Conservation (phyloP, 2,888 invertebrate genomes). For the Zonitis immaculata region DNA sequence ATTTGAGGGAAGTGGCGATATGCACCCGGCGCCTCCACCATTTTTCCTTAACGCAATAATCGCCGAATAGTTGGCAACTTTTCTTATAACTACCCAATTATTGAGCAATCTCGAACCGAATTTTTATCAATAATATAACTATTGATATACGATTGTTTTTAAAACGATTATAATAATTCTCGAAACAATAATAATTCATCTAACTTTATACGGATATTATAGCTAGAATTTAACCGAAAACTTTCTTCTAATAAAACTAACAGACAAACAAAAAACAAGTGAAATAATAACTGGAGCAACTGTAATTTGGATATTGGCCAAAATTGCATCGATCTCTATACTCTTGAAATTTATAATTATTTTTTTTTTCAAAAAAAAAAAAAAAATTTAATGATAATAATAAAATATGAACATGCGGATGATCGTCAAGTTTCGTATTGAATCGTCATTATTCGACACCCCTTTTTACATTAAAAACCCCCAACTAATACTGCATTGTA, state of each 20-base stretch:
- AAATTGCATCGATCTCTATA: constrained; percentile 1
- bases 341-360: too few relatives aligned
- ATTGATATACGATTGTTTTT: too few relatives aligned
- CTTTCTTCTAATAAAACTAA: too few relatives aligned
- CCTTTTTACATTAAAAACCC: constrained; percentile 31
- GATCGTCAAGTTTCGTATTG: constrained; percentile 30
- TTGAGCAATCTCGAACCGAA: too few relatives aligned
- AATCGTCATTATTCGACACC: constrained; percentile 32
- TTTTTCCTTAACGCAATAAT: background rate
- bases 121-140: too few relatives aligned
- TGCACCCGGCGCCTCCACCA: background rate
- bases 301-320: background rate
- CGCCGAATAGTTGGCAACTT: background rate
- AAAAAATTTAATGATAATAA: too few relatives aligned
- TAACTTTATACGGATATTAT: background rate
- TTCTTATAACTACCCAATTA: background rate
- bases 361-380: too few relatives aligned
- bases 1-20: background rate
- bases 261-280: background rate
- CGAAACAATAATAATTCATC: background rate
- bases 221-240: background rate
- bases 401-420: constrained; percentile 33
- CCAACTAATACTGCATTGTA: constrained; percentile 39
- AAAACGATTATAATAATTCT: too few relatives aligned
- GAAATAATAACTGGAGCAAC: background rate